Conservation (phyloP, 2,113 vertebrate species). For the Rana temporaria region DNA sequence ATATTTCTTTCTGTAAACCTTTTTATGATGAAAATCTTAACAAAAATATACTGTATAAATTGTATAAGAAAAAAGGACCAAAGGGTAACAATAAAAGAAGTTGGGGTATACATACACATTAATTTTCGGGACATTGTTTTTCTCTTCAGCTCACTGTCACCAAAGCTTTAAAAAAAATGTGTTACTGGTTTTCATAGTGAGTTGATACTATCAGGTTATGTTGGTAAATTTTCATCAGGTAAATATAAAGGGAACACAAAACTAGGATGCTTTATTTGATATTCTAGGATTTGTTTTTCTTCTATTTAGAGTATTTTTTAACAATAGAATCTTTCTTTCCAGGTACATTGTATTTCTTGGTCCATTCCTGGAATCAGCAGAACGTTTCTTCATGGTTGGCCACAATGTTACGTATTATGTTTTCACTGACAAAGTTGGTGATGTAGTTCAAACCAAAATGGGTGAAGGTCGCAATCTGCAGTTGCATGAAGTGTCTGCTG, state of each 20-base stretch:
- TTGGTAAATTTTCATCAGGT: background rate
- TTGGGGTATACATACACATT: no score
- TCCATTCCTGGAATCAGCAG: conserved; percentile 72
- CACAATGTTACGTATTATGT: conserved; percentile 76
- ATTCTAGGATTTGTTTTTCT: background rate
- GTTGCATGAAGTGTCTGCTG: conserved; percentile 67
- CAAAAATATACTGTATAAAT: no score
- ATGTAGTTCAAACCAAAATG: conserved; percentile 64
- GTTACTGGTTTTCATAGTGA: no score
- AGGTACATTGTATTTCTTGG: conserved; percentile 65
- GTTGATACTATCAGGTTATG: no score
- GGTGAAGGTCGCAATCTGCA: conserved; percentile 66
- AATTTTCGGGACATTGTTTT: no score
- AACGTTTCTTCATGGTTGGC: conserved; percentile 72
- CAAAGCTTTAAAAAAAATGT: no score
- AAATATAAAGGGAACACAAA: background rate
- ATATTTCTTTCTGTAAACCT: no score
- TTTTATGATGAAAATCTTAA: no score
- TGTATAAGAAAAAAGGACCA: no score
- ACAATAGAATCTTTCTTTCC: background rate
- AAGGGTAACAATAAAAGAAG: no score
- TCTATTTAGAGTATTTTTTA: background rate
- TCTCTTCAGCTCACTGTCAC: no score
- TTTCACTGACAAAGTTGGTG: conserved; percentile 72
- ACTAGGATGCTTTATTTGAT: background rate